These are phyloP conservation scores for Bufo gargarizans DNA, from an alignment of 2,113 vertebrate genomes.

Conservation along the genomic window DNA sequence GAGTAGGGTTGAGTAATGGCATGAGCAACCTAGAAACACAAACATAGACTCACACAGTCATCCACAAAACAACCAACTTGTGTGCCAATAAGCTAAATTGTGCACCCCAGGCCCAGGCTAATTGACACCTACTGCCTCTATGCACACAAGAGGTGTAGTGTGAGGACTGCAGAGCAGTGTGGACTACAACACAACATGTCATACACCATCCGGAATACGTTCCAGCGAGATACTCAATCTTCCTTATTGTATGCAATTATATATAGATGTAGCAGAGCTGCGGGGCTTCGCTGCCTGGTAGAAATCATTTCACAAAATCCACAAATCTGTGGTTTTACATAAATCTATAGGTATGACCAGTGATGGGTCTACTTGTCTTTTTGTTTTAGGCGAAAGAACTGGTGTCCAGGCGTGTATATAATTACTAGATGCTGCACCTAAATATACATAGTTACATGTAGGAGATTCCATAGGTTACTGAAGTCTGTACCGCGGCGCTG, in stretches of 20 bases:
- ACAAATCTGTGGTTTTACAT: background rate
- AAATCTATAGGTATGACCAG: background rate
- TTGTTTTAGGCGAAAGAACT: no score
- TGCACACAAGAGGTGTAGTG: background rate
- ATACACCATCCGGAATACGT: background rate
- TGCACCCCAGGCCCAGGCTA: background rate
- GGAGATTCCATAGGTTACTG: no score
- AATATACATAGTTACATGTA: no score
- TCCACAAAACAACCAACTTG: conserved; percentile 17
- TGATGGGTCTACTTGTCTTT: no score
- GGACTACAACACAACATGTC: background rate
- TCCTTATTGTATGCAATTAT: background rate
- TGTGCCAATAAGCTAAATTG: conserved; percentile 23
- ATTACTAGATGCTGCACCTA: no score
- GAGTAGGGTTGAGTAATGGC: conserved; percentile 14
- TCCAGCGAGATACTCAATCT: background rate
- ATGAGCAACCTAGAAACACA: conserved; percentile 24
- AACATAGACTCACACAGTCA: conserved; percentile 31
- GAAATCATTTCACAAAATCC: background rate
- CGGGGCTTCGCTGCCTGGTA: background rate
- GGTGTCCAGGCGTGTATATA: no score
- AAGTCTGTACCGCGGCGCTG: no score
- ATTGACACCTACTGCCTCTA: conserved; percentile 5
- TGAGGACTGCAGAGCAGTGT: background rate
- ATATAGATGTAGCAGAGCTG: background rate